Base-by-base conservation (phyloP, 1,140 invertebrate species). In the Luehdorfia chinensis region DNA sequence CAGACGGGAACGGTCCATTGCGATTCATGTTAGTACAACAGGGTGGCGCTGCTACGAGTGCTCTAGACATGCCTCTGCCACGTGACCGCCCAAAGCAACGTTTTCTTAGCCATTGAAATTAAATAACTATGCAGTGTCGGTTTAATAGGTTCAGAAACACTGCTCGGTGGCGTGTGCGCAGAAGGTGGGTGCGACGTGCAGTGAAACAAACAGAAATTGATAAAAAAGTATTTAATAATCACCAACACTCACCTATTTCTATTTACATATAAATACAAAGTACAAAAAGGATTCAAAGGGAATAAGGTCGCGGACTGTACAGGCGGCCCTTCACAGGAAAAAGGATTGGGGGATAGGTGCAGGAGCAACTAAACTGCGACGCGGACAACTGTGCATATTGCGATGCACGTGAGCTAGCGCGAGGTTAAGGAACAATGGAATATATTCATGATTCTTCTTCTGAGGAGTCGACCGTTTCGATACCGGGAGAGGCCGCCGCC, bases 241-340 rank as follows among this genome's bases (percentile, higher is more conserved):
- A 80, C 76, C 79, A 66, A 45, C 59, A 67, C 61, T 75, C 75
- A 78, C 77, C 80, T 83, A 78, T 65, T 62, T 57, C 78, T 85
- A 85, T 83, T 80, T 85, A 85, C 81, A 83, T 70, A 78, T 81
- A 81, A 75, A 84, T 81, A 84, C 67, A 76, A 68, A 36, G 53
- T 43, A n/a, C n/a, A n/a, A 50, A 45, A 49, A 52, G 48, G 31
- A 46, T 18, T 41, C 18, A 43, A 27, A 23, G 28, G 54, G 25
- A 53, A 28, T 43, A 48, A 4, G 47, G 33, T 44, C 62, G 62
- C 66, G 62, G 54, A 67, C 69, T 70, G 68, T 71, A 66, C 65
- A 68, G 31, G 56, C 59, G 68, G 52, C 34, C n/a, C 52, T 30
- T 28, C n/a, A 46, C 46, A 33, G 55, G 33, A 16, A n/a, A 14